Base-by-base conservation (phyloP, 2,113 vertebrate species). In the Gorilla gorilla region DNA sequence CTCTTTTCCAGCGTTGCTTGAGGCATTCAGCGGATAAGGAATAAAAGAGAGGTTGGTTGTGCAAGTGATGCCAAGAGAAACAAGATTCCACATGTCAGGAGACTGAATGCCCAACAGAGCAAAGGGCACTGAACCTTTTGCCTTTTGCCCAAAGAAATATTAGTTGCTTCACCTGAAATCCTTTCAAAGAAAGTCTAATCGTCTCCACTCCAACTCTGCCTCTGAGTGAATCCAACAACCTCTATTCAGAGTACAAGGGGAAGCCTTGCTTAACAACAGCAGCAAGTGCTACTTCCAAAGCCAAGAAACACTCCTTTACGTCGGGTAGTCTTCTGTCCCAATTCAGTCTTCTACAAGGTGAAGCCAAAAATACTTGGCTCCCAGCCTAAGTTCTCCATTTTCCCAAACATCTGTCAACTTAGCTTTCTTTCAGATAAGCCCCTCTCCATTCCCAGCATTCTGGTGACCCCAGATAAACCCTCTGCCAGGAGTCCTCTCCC, bases 11-110 rank as follows among this genome's bases (percentile, higher is more conserved):
- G 30, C 64, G 80, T 8, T 90, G 61, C 55, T 83, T 43, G 55
- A 75, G 66, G 80, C 75, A 90, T 16, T 91, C 45, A n/a, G 75
- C 57, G 59, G 80, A 92, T 61, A 30, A 9, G 72, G 52, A 92
- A 93, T 90, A 88, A 91, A 92, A n/a, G n/a, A 57, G 76, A 88
- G 66, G 64, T n/a, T 87, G 50, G 38, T 11, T 89, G 87, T 79
- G 48, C n/a, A 94, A 96, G 48, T 20, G 79, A 97, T 95, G 96
- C 97, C 96, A 97, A 97, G 35, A 95, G 95, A 97, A 98, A 97
- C 93, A 97, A 97, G 93, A 96, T 85, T 97, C 95, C 96, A 97
- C 95, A 95, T 7, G 88, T 88, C 96, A 92, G 76, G 64, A 80
- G 79, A 90, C 86, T 79, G 78, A 90, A 59, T 81, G 80, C 89